Base-by-base conservation (phyloP, 2,888 invertebrate genomes). In the Drosophila mercatorum region DNA sequence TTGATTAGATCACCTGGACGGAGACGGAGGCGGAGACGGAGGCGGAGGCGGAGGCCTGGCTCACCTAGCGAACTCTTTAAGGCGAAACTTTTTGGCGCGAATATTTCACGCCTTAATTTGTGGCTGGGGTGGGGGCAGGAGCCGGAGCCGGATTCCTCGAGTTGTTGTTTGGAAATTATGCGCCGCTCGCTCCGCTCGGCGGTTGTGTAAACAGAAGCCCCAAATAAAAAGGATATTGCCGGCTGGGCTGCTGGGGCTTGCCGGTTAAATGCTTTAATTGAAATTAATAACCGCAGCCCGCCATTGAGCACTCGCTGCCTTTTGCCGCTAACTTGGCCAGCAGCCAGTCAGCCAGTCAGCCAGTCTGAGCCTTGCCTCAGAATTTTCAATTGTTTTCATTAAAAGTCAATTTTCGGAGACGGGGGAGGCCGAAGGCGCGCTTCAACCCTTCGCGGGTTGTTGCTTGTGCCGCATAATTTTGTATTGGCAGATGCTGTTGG, bases 181-280 rank as follows among this genome's bases (percentile, higher is more conserved):
- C 82, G 68, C 72, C 66, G 77, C 74, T 74, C 73, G 70, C 72
- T 62, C 65, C 73, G 70, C 72, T 64, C 65, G 73, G 73, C 65
- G 71, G 78, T 72, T 89, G 68, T 87, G 87, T 84, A 84, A 84
- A 84, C 85, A 87, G 75, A 73, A 63, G 68, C 70, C 75, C 69
- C 53, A 76, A 76, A 79, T 74, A 68, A 71, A 79, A 80, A 77
- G 70, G 83, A 77, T 82, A 75, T 80, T 72, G 83, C 80, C 53
- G 72, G 73, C 68, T 75, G 79, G 31, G 34, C 34, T 75, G 31
- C 7, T 80, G 71, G 70, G 64, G 77, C 67, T 75, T 78, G 81
- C 79, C 80, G 85, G 84, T 90, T 90, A 90, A 89, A 89, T 87
- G 85, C 83, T 90, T 90, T 89, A 90, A 90, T 89, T 89, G 89